Base-by-base conservation (phyloP, 2,797 vertebrate species). In the Percopsis omiscomaycus region DNA sequence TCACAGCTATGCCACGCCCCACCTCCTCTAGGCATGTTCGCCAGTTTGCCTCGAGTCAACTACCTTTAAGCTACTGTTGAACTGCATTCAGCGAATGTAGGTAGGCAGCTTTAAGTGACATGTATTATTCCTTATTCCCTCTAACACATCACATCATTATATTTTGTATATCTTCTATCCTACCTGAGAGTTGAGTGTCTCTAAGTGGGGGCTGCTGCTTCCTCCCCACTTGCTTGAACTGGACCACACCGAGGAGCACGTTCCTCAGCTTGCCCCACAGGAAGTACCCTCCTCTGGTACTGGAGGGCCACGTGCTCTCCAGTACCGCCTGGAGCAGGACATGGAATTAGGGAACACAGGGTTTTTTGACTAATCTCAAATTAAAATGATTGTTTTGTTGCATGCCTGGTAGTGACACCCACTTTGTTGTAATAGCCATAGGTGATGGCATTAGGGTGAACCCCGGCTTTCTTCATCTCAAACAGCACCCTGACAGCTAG, bases 351-450 rank as follows among this genome's bases (percentile, higher is more conserved):
- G n/a, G 42, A 22, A 2, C 28, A 32, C 9, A 50, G 12, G 15
- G 4, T 28, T 54, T 54, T 28, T 22, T 22, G 22, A 22, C 22
- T 22, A 22, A 12, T 22, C 3, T 27, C 11, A 27, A 14, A 30
- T 13, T 29, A 22, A 30, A 14, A 4, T 28, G 13, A 12, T 14
- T 27, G n/a, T 67, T 66, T 27, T 16, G 14, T 59, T 55, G 42
- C 49, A 15, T 13, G 6, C 10, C 4, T 30, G 22, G 2, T 3
- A 16, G 46, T 6, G 57, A 14, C 11, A 46, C 83, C 1, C 73
- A 98, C 98, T 93, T 96, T 98, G 84, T 99, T 99, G 84, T 99
- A 99, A 82, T 99, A 99, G 32, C 98, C 97, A 0, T 99, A 99
- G 16, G 98, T 99, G 83, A 99, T 99, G 59, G 98, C 98, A 65